phyloP scores from a whole-genome alignment of 2,113 vertebrate genomes.

The Oreocharis arfaki region DNA sequence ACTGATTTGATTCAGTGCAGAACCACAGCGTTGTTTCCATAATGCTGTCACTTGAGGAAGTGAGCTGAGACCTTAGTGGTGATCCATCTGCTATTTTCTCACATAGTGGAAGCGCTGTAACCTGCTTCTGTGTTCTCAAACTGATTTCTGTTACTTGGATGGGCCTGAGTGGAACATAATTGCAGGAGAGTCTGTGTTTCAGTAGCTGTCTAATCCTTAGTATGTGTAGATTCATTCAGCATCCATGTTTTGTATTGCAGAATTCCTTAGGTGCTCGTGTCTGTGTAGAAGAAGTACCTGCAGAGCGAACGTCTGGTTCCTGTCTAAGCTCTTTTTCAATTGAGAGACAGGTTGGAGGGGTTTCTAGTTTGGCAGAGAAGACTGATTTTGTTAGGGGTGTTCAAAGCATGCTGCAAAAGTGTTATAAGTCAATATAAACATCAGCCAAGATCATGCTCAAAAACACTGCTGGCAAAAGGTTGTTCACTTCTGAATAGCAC shows the following conservation, averaged over 20 bases:
- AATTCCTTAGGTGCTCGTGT: conserved; percentile 46
- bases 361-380: not conserved
- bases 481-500: not conserved
- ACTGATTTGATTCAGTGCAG: not conserved
- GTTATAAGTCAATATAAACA: not conserved
- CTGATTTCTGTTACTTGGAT: not conserved
- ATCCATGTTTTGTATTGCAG: conserved; percentile 41
- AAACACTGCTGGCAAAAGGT: not conserved
- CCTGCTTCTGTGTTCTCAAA: not conserved
- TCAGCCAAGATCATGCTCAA: not conserved
- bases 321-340: conserved; percentile 47
- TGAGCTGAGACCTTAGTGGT: not conserved
- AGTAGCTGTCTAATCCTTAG: not conserved
- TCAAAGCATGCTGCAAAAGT: not conserved
- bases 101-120: not conserved
- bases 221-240: conserved; percentile 22
- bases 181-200: not conserved
- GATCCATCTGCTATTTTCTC: not conserved
- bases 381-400: not conserved
- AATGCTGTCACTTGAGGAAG: not conserved
- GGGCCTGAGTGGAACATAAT: not conserved
- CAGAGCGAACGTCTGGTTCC: conserved; percentile 18
- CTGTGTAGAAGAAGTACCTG: conserved; percentile 25
- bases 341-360: conserved; percentile 33
- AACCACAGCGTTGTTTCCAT: not conserved